These are phyloP conservation scores for Pyrgilauda ruficollis DNA, from an alignment of 2,113 vertebrate genomes.

Conservation along the genomic window DNA sequence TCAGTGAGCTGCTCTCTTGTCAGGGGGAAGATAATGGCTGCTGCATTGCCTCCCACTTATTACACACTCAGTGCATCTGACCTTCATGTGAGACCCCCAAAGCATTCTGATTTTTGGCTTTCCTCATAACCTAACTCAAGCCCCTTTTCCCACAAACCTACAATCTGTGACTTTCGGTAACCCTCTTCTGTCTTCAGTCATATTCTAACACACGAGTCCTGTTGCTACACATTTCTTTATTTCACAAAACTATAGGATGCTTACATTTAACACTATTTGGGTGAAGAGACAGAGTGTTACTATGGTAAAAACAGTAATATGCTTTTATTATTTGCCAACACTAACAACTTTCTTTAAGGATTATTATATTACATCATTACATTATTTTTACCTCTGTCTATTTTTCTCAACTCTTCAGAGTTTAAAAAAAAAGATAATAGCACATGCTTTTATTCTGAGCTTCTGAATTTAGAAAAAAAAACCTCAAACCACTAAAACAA, in stretches of 20 bases:
- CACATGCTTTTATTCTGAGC: neutral
- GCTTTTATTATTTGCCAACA: neutral
- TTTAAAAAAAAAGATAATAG: neutral
- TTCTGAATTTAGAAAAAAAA: neutral
- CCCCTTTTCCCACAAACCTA: neutral
- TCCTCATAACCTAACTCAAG: conserved; percentile 46
- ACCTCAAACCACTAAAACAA: fast-evolving
- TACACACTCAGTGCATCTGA: conserved; percentile 88
- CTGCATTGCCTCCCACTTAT: conserved; percentile 82
- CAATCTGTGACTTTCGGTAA: conserved; percentile 1
- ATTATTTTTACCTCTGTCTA: neutral
- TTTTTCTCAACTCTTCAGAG: neutral
- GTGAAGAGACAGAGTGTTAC: neutral
- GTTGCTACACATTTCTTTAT: neutral
- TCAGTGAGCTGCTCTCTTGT: conserved; percentile 85
- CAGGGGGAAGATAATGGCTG: conserved; percentile 87
- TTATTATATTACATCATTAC: neutral
- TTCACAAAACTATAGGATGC: neutral
- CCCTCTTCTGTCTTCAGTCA: neutral
- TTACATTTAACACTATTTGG: neutral
- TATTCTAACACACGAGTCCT: neutral
- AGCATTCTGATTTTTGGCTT: conserved; percentile 75
- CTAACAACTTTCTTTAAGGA: neutral
- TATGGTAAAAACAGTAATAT: neutral
- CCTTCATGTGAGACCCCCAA: conserved; percentile 81